phyloP scores from a whole-genome alignment of 2,888 invertebrate genomes.

The Dynastes grantii region DNA sequence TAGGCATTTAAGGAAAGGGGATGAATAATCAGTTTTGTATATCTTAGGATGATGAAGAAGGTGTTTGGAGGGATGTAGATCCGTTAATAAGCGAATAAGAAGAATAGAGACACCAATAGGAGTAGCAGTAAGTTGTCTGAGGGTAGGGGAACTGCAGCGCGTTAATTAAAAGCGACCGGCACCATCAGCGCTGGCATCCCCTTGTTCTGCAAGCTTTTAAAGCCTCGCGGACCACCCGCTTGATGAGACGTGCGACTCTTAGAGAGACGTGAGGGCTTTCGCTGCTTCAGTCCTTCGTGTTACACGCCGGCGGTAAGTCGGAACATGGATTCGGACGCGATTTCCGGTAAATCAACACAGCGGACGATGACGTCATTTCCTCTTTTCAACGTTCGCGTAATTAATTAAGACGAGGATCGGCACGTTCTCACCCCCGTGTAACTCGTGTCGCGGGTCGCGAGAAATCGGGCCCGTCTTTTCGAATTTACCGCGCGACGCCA shows the following conservation, averaged over 20 bases:
- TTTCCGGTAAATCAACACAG: neutral
- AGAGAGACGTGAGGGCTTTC: no score
- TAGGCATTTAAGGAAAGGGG: no score
- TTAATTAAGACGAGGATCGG: neutral
- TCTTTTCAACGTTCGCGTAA: neutral
- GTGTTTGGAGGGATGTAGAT: no score
- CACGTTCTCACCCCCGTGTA: neutral
- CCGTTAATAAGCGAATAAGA: no score
- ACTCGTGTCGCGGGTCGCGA: neutral
- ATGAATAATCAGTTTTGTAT: no score
- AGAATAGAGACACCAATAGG: neutral
- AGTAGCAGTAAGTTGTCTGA: neutral
- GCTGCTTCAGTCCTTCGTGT: slow-evolving; percentile 10
- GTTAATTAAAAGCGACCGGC: slow-evolving; percentile 21
- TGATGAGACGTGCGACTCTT: neutral
- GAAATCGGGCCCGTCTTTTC: slow-evolving; percentile 34
- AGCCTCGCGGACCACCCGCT: neutral
- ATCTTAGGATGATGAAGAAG: no score
- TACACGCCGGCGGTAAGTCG: neutral
- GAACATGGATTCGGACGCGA: no score
- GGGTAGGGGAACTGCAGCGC: neutral
- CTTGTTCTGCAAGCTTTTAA: neutral
- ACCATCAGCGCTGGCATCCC: slow-evolving; percentile 14
- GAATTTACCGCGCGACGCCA: slow-evolving; percentile 22
- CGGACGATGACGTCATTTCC: neutral